These are phyloP conservation scores for Schizopygopsis malacanthus DNA, from an alignment of 2,797 vertebrate genomes.

Conservation along the genomic window DNA sequence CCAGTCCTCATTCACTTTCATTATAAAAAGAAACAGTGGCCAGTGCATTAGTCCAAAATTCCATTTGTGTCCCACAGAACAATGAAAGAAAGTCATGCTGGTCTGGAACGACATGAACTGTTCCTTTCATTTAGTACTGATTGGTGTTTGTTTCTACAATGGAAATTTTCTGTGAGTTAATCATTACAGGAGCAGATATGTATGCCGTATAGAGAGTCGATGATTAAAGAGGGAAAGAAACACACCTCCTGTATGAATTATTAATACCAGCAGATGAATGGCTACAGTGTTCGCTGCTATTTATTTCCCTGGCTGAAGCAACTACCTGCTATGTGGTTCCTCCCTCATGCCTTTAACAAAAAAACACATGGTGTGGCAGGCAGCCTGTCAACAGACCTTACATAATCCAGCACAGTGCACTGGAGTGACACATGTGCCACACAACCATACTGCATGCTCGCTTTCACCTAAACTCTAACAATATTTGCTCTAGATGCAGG, in stretches of 20 bases:
- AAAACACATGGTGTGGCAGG: slow-evolving; percentile 43
- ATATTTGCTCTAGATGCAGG: slow-evolving; percentile 9
- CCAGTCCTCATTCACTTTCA: background rate
- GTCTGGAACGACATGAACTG: background rate
- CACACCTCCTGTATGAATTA: slow-evolving; percentile 66
- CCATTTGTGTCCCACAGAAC: background rate
- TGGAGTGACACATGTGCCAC: slow-evolving; percentile 50
- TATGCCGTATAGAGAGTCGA: slow-evolving; percentile 37
- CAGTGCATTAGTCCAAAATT: background rate
- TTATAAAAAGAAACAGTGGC: background rate
- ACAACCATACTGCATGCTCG: slow-evolving; percentile 13
- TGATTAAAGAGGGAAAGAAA: slow-evolving; percentile 67
- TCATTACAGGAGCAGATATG: slow-evolving; percentile 23
- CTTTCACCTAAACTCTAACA: background rate
- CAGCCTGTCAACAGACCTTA: slow-evolving; percentile 57
- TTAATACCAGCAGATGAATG: slow-evolving; percentile 72
- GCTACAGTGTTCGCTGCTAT: slow-evolving; percentile 72
- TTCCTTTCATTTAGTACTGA: background rate
- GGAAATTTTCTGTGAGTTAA: slow-evolving; percentile 23
- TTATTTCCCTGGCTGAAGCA: slow-evolving; percentile 67
- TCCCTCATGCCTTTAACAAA: slow-evolving; percentile 45
- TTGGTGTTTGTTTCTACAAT: slow-evolving; percentile 23
- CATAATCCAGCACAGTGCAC: slow-evolving; percentile 58
- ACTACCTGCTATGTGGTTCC: slow-evolving; percentile 73
- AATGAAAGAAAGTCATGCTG: background rate